Base-by-base conservation (phyloP, 2,797 vertebrate species). In the Taenioides sp. region DNA sequence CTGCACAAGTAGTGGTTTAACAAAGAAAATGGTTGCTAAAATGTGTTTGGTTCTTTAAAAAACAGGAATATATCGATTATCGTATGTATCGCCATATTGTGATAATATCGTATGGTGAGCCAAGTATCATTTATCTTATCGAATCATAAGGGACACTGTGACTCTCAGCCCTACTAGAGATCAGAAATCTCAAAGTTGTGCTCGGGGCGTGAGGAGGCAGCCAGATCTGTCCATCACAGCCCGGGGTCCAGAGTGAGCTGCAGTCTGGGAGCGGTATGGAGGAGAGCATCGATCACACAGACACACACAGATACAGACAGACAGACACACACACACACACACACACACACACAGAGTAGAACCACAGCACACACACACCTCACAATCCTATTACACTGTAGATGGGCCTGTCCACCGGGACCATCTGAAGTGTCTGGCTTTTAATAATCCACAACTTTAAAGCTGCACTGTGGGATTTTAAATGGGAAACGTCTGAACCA, bases 261-360 rank as follows among this genome's bases (percentile, higher is more conserved):
- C 57, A 71, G 31, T 16, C 14, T 60, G 70, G 69, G 71, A 73
- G 67, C 64, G 73, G 49, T 61, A 66, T 75, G 54, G 69, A 71
- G 76, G 76, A 75, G 67, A 62, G 66, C 75, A 91, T 90, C 86
- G 75, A 88, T 89, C 90, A 91, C 72, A 71, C 67, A 1, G 70
- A 78, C 79, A 2, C 69, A 74, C 67, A 72, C 79, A 82, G 70
- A 84, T 83, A 70, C 65, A 75, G 52, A 82, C 68, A 76, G 78
- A 85, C 14, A 27, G 74, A 34, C 75, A 73, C 67, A 80, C 79
- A 80, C 72, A 71, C 65, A 1, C 71, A 78, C 79, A 2, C 67
- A 74, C 67, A 72, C 78, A 83, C 71, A 85, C n/a, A n/a, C 84
- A 70, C 25, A 1, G 71, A 78, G 25, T 27, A 27, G 25, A 27